These are phyloP conservation scores for Athrips mouffetella DNA, from an alignment of 2,888 invertebrate genomes.

Conservation along the genomic window DNA sequence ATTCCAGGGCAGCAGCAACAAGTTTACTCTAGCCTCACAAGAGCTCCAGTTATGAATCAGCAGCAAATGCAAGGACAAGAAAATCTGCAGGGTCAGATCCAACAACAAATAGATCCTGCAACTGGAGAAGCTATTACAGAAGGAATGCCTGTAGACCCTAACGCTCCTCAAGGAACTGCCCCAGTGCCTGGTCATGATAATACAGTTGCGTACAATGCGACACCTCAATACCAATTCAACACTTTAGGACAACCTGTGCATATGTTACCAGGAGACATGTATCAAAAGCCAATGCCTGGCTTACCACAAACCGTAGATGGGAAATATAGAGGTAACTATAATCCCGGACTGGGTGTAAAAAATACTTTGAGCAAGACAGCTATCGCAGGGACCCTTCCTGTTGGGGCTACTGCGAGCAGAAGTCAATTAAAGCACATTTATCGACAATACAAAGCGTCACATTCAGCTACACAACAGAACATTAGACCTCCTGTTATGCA, in stretches of 20 bases:
- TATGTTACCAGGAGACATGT: slow-evolving; percentile 46
- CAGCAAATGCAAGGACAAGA: slow-evolving; percentile 27
- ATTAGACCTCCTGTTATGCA: slow-evolving; percentile 33
- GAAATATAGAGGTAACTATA: not conserved
- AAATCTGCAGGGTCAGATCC: slow-evolving; percentile 20
- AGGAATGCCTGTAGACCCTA: slow-evolving; percentile 22
- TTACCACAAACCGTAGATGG: slow-evolving; percentile 49
- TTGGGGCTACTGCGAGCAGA: slow-evolving; percentile 49
- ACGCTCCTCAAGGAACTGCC: slow-evolving; percentile 18
- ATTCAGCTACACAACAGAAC: slow-evolving; percentile 59
- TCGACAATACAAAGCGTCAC: slow-evolving; percentile 64
- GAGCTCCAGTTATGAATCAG: slow-evolving; percentile 26
- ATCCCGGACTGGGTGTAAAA: slow-evolving; percentile 36
- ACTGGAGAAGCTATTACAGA: slow-evolving; percentile 28
- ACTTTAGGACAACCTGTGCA: slow-evolving; percentile 66
- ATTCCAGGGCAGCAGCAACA: slow-evolving; percentile 30
- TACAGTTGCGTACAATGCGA: slow-evolving; percentile 19
- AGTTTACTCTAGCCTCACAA: slow-evolving; percentile 32
- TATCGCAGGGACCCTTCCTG: slow-evolving; percentile 42
- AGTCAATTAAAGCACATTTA: slow-evolving; percentile 61
- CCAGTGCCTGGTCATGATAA: slow-evolving; percentile 35
- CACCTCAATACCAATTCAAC: slow-evolving; percentile 45
- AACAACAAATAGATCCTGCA: slow-evolving; percentile 33
- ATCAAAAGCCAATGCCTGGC: slow-evolving; percentile 34
- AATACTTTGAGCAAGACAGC: slow-evolving; percentile 62